Conservation (phyloP, 2,888 invertebrate species). For the Villa cingulata region DNA sequence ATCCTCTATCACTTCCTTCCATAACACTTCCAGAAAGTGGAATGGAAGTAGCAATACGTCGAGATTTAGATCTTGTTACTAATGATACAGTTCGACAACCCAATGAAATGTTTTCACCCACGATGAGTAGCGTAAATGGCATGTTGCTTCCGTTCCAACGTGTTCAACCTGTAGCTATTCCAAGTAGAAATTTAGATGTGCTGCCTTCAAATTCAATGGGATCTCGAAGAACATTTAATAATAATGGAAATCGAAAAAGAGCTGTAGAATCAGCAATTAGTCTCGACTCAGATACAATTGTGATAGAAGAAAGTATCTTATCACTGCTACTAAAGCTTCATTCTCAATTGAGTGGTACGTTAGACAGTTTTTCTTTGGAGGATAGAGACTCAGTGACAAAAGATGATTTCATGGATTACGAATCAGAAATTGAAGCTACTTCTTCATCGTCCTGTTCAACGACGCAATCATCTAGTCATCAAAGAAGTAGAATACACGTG, state of each 20-base stretch:
- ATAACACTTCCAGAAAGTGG: conserved; percentile 29
- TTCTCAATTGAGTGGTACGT: conserved; percentile 69
- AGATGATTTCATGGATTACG: conserved; percentile 26
- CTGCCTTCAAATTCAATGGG: conserved; percentile 35
- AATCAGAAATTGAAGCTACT: conserved; percentile 25
- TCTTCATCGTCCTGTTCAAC: conserved; percentile 14
- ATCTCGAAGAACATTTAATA: conserved; percentile 21
- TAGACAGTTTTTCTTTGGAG: conserved; percentile 63
- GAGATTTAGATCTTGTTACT: conserved; percentile 25
- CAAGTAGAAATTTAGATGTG: conserved; percentile 34
- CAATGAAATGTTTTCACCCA: conserved; percentile 34
- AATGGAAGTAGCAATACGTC: conserved; percentile 35
- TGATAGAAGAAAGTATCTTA: conserved; percentile 76
- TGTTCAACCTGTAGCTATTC: conserved; percentile 35
- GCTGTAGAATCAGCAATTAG: conserved; percentile 33
- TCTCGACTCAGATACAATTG: conserved; percentile 40
- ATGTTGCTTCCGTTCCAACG: conserved; percentile 35
- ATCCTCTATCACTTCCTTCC: conserved; percentile 29
- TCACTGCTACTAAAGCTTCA: conserved; percentile 80
- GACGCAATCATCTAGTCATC: conserved; percentile 5
- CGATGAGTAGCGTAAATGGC: conserved; percentile 24
- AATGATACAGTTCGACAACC: conserved; percentile 13
- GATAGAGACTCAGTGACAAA: conserved; percentile 28
- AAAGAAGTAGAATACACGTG: conserved; percentile 14
- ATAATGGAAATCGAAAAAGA: conserved; percentile 24